phyloP scores from a whole-genome alignment of 2,797 vertebrate species.

The Pipistrellus kuhlii region DNA sequence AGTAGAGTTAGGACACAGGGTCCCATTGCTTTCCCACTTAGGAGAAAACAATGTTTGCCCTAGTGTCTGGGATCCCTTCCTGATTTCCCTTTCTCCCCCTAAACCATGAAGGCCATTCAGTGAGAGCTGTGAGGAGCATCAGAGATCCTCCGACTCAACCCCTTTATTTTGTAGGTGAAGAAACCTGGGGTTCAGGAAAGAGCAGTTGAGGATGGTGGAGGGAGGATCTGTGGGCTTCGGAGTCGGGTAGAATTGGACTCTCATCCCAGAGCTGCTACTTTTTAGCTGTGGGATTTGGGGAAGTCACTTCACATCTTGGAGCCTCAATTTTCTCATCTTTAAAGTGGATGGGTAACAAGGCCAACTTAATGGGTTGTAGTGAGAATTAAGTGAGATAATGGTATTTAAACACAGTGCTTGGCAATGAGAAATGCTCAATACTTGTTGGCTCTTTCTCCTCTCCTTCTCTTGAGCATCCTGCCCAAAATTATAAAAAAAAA shows the following conservation, averaged over 20 bases:
- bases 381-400: background rate
- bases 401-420: background rate
- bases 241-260: background rate
- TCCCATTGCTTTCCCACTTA: background rate
- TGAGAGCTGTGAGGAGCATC: background rate
- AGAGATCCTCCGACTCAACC: background rate
- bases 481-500: background rate
- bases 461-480: constrained; percentile 6
- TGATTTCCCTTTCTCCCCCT: background rate
- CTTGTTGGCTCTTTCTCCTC: background rate
- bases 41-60: background rate
- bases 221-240: background rate
- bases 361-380: background rate
- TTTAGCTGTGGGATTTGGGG: background rate
- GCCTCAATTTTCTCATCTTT: background rate
- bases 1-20: background rate
- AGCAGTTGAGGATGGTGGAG: background rate
- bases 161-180: background rate
- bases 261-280: background rate
- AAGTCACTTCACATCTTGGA: background rate
- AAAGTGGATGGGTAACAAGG: background rate
- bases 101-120: background rate
- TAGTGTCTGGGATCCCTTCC: background rate
- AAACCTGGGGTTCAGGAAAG: background rate
- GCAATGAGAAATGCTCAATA: background rate